A percentile compares a stretch with the other conserved stretches of the same genome.
Evolutionary conservation across 2,113 vertebrate genomes (phyloP).

Genomic region (Prinia subflava): DNA sequence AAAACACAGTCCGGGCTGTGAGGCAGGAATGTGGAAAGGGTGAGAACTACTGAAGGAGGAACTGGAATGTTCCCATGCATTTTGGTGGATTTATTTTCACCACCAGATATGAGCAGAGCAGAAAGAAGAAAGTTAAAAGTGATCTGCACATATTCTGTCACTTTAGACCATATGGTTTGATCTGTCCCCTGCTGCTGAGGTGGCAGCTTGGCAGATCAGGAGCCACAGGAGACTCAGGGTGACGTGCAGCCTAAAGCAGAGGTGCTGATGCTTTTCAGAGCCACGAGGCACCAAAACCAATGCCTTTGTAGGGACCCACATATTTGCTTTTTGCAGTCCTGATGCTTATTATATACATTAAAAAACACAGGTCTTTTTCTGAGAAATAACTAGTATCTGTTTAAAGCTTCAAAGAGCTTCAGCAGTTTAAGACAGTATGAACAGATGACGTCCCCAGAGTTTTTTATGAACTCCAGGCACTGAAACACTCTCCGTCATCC

Average conservation of each 20-base stretch:
- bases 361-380: not conserved
- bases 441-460: not conserved
- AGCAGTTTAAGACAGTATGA: not conserved
- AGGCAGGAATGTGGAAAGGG: not conserved
- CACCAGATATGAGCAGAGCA: not conserved
- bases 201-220: not conserved
- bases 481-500: not conserved
- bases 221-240: not conserved
- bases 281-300: not conserved
- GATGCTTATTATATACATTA: not conserved
- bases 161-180: not conserved
- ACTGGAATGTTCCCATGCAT: not conserved
- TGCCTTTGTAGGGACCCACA: not conserved
- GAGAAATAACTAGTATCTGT: not conserved
- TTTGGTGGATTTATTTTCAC: not conserved
- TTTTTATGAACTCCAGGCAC: slow-evolving; percentile 14
- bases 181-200: not conserved
- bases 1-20: not conserved
- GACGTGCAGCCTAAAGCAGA: not conserved
- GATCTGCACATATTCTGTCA: not conserved
- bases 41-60: not conserved
- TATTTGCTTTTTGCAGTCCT: not conserved
- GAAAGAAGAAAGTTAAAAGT: not conserved
- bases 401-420: not conserved
- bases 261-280: not conserved